Evolutionary conservation across 1,140 invertebrate species (phyloP), one percentile per base, ranked within the genome.

Genomic region (Glossosoma conforme): DNA sequence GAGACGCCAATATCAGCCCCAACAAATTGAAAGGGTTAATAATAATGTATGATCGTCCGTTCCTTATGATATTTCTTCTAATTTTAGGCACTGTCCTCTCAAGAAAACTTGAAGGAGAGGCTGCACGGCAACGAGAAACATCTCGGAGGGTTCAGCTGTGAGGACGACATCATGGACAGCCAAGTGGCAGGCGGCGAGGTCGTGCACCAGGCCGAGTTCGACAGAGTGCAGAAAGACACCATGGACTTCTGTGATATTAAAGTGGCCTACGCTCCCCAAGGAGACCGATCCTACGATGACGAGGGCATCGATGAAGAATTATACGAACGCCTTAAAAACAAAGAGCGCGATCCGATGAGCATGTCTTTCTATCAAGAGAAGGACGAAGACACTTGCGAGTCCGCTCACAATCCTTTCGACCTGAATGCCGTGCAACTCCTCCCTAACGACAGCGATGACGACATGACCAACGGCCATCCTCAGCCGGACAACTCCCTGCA

Each of bases 311-410:
- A 74, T 61, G 69, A 75, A 56, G 70, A 72, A 54, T 56, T 74
- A 30, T 68, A 70, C 60, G 70, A 74, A 63, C 67, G 69, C 47
- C 61, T 75, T 40, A 72, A 74, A 62, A 77, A 71, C 60, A 76
- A 77, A 57, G 72, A 76, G 51, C 64, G 73, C 49, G 78, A 84
- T 68, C 79, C 81, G 5, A 85, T 85, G 82, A 77, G 79, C 11
- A 83, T 83, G 76, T 84, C 82, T 9, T 79, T 82, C 56, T 81
- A 82, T 40, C 81, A 82, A 33, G 76, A 78, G 47, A 78, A 82
- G 56, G 75, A 81, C 49, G 75, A 79, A 57, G 73, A 74, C 10
- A 80, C 76, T 9, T 76, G 78, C 57, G 72, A 78, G 56, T 62
- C 67, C 18, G 13, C 17, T 22, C 42, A 54, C 2, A 72, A 72